Percentiles rank a stretch among this genome's conserved stretches.
phyloP scores from a whole-genome alignment of 2,113 vertebrate genomes.

The Megalops atlanticus region DNA sequence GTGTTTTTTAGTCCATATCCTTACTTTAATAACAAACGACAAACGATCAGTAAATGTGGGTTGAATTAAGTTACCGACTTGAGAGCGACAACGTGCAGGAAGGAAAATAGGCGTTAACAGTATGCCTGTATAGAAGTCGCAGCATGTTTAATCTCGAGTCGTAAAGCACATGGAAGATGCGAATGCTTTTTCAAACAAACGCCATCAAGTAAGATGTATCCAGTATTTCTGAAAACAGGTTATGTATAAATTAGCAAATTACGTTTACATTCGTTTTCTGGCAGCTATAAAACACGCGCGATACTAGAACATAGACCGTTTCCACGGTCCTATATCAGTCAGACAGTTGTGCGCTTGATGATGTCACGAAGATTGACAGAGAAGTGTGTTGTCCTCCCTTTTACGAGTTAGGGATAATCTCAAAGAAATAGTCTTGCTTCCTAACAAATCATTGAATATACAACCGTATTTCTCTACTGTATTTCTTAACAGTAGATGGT shows the following conservation, averaged over 20 bases:
- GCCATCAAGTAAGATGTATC: not conserved
- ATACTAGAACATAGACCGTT: not conserved
- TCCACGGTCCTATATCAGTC: constrained; percentile 15
- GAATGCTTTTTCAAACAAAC: not conserved
- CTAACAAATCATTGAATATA: not conserved
- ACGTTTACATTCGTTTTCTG: not conserved
- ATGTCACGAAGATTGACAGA: constrained; percentile 28
- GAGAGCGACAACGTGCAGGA: not conserved
- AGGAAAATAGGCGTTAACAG: not conserved
- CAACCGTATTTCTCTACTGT: no score
- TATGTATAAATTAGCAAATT: not conserved
- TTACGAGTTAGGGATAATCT: constrained; percentile 1
- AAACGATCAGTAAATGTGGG: not conserved
- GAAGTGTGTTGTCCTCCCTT: constrained; percentile 10
- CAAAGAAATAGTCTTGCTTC: not conserved
- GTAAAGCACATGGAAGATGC: not conserved
- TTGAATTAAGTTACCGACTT: not conserved
- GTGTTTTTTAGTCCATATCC: no score
- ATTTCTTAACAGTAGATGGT: no score
- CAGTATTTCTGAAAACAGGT: not conserved
- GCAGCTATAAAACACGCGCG: not conserved
- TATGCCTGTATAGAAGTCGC: not conserved
- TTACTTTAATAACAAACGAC: no score
- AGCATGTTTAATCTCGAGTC: not conserved
- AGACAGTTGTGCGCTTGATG: constrained; percentile 35